These are phyloP conservation scores for Oscheius sp. DNA, from an alignment of 2,888 invertebrate genomes.

Conservation along the genomic window DNA sequence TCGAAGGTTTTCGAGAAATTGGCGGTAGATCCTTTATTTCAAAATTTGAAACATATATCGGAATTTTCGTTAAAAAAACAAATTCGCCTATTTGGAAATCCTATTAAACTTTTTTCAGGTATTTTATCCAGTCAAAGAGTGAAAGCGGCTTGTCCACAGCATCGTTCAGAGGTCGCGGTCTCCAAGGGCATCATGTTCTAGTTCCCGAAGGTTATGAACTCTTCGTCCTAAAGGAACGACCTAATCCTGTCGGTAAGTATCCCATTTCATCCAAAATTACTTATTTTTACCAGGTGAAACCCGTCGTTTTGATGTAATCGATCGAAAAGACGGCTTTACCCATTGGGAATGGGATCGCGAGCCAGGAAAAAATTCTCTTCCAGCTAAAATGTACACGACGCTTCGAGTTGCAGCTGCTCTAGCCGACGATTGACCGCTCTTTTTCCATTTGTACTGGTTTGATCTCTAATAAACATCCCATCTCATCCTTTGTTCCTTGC, in stretches of 20 bases:
- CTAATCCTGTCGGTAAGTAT: not conserved
- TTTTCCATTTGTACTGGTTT: not conserved
- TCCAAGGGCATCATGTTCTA: constrained; percentile 32
- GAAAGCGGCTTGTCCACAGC: constrained; percentile 9
- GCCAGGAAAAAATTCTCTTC: not conserved
- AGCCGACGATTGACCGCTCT: constrained; percentile 6
- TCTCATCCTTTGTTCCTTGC: not conserved
- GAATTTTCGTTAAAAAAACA: too few species aligned
- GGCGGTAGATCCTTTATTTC: too few species aligned
- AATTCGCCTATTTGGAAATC: too few species aligned
- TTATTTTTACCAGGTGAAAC: constrained; percentile 16
- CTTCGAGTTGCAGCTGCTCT: constrained; percentile 18
- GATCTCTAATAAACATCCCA: not conserved
- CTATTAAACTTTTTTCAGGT: constrained; percentile 27
- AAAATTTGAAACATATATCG: too few species aligned
- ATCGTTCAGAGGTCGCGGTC: constrained; percentile 38
- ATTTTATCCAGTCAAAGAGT: constrained; percentile 73
- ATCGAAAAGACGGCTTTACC: not conserved
- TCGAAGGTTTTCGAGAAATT: too few species aligned
- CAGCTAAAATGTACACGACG: not conserved
- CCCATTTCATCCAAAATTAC: not conserved
- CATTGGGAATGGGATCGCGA: constrained; percentile 33
- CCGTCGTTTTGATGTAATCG: constrained; percentile 19
- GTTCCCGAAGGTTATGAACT: constrained; percentile 34
- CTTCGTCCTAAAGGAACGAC: constrained; percentile 27